These are phyloP conservation scores for Papio anubis DNA, from an alignment of 2,113 vertebrate genomes.

Conservation along the genomic window DNA sequence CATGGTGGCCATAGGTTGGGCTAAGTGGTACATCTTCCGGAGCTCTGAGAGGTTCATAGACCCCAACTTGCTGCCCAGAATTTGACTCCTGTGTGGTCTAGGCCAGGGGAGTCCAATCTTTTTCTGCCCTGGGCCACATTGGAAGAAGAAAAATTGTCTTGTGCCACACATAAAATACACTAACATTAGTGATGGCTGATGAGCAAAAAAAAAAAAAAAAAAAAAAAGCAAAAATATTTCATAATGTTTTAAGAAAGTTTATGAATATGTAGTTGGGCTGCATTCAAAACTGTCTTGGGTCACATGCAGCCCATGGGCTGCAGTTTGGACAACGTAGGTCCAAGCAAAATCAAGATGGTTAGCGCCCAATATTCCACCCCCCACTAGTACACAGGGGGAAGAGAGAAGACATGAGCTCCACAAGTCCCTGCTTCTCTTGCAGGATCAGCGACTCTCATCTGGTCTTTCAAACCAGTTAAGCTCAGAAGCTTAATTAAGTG, in stretches of 20 bases:
- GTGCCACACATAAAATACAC: no score
- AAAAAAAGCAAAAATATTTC: no score
- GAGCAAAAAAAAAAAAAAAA: no score
- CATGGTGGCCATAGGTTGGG: fast-evolving
- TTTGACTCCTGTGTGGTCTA: not conserved
- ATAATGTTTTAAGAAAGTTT: no score
- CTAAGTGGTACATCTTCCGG: not conserved
- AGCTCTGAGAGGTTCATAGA: not conserved
- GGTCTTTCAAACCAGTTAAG: slow-evolving; percentile 25
- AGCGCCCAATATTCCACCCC: not conserved
- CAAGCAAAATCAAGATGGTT: not conserved
- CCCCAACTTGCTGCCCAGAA: not conserved
- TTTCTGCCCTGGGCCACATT: no score
- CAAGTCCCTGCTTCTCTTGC: not conserved
- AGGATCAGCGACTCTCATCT: slow-evolving; percentile 4
- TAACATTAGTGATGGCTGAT: no score
- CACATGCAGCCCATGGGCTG: no score
- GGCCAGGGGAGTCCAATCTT: no score
- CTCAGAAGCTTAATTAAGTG: not conserved
- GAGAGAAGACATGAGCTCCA: fast-evolving
- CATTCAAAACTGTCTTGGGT: no score
- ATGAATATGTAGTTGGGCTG: no score
- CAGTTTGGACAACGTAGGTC: no score
- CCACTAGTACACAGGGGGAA: not conserved
- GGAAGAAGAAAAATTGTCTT: no score